These are phyloP conservation scores for Tuberolachnus salignus DNA, from an alignment of 2,888 invertebrate species.

Conservation along the genomic window DNA sequence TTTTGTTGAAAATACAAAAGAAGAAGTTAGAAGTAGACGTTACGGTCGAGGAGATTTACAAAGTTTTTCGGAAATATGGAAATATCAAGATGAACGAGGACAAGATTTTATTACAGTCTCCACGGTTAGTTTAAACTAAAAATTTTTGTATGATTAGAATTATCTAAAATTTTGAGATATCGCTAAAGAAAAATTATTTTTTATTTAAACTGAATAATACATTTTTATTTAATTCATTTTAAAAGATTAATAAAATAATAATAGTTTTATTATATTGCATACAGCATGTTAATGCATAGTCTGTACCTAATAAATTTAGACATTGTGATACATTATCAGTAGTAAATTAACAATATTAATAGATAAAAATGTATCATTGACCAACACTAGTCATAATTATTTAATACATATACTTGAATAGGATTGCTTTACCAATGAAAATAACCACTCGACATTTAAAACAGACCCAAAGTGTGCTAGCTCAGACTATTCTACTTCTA, in stretches of 20 bases:
- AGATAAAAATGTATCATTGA: no score
- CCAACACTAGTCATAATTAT: no score
- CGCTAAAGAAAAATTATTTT: no score
- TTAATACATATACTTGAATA: slow-evolving; percentile 11
- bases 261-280: no score
- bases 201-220: no score
- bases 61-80: slow-evolving; percentile 49
- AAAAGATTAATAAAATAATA: neutral
- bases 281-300: no score
- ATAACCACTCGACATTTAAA: slow-evolving; percentile 7
- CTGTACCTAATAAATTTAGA: no score
- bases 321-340: no score
- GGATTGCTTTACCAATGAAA: slow-evolving; percentile 47
- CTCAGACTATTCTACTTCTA: slow-evolving; percentile 51
- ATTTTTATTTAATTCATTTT: no score
- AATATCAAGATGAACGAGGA: slow-evolving; percentile 38
- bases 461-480: slow-evolving; percentile 43
- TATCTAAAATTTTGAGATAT: no score
- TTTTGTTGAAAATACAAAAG: slow-evolving; percentile 35
- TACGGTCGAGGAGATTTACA: slow-evolving; percentile 26
- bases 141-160: slow-evolving; percentile 10
- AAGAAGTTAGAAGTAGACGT: slow-evolving; percentile 24
- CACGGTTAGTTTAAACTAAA: slow-evolving; percentile 22
- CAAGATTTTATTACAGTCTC: slow-evolving; percentile 54
- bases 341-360: no score